phyloP scores from a whole-genome alignment of 2,888 invertebrate genomes.

The Drosophila leonis region DNA sequence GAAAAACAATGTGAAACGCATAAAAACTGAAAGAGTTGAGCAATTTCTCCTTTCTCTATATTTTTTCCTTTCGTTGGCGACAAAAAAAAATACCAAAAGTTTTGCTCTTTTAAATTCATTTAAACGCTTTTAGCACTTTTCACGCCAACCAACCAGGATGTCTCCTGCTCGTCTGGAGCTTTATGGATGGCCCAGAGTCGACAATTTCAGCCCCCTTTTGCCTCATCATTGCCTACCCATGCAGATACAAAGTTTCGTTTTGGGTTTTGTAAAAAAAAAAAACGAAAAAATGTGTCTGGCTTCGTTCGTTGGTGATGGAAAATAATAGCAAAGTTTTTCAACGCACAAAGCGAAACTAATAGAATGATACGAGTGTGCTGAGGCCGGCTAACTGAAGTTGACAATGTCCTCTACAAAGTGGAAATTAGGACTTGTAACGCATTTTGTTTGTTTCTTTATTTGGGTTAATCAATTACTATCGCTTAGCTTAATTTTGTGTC shows the following conservation, averaged over 20 bases:
- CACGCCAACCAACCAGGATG: slow-evolving; percentile 60
- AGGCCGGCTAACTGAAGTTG: slow-evolving; percentile 32
- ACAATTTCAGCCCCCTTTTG: slow-evolving; percentile 1
- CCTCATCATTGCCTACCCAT: slow-evolving; percentile 11
- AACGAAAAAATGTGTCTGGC: slow-evolving; percentile 17
- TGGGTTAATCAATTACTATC: slow-evolving; percentile 1
- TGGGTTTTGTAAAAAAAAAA: slow-evolving; percentile 50
- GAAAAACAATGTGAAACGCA: slow-evolving; percentile 61
- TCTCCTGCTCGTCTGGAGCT: slow-evolving; percentile 53
- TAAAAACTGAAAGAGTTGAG: slow-evolving; percentile 47
- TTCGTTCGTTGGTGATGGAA: slow-evolving; percentile 27
- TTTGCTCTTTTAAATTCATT: slow-evolving; percentile 76
- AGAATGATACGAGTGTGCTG: slow-evolving; percentile 32
- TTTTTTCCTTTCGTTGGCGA: slow-evolving; percentile 17
- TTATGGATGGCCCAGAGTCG: slow-evolving; percentile 54
- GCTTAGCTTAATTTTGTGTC: not conserved
- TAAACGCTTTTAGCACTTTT: slow-evolving; percentile 77
- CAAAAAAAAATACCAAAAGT: slow-evolving; percentile 58
- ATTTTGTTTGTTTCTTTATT: not conserved
- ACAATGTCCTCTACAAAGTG: slow-evolving; percentile 18
- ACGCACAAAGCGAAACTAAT: slow-evolving; percentile 54
- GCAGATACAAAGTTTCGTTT: slow-evolving; percentile 61
- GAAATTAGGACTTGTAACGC: slow-evolving; percentile 2
- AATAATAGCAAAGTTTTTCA: slow-evolving; percentile 61
- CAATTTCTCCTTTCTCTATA: slow-evolving; percentile 21